Conservation (phyloP, 2,888 invertebrate genomes). For the Platycnemis pennipes region DNA sequence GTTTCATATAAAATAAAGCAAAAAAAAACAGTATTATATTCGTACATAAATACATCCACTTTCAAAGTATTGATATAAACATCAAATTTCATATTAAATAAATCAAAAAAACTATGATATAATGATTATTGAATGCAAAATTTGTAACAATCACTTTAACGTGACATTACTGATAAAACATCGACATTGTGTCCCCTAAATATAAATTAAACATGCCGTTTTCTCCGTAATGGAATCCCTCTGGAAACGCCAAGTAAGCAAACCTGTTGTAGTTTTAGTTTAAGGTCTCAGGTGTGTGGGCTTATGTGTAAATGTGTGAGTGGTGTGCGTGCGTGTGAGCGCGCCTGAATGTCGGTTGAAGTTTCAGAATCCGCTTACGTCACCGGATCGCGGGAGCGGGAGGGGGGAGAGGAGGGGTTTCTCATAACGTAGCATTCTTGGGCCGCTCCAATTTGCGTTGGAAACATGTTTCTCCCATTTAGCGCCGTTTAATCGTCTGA, state of each 20-base stretch:
- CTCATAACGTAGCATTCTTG: constrained; percentile 52
- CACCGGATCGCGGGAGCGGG: neutral
- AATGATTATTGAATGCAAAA: too few species aligned
- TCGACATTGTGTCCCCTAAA: neutral
- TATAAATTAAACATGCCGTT: neutral
- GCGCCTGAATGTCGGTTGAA: constrained; percentile 10
- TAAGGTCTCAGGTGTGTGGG: constrained; percentile 11
- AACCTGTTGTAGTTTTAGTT: neutral
- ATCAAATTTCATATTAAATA: too few species aligned
- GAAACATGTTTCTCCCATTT: constrained; percentile 58
- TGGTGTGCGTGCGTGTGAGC: neutral
- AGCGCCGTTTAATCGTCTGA: constrained; percentile 51
- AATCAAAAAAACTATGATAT: too few species aligned
- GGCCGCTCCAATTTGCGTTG: constrained; percentile 54
- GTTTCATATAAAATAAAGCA: too few species aligned
- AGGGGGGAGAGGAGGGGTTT: neutral
- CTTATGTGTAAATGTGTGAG: neutral
- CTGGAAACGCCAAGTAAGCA: neutral
- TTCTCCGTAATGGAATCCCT: neutral
- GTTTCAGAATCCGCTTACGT: constrained; percentile 41
- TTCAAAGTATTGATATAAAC: too few species aligned
- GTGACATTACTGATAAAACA: too few species aligned
- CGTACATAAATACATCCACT: too few species aligned
- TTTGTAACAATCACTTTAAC: too few species aligned
- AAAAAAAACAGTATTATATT: too few species aligned